Percentiles rank a stretch among this genome's conserved stretches.
phyloP scores from a whole-genome alignment of 2,797 vertebrate species.

The Sphenopsis melanotis region DNA sequence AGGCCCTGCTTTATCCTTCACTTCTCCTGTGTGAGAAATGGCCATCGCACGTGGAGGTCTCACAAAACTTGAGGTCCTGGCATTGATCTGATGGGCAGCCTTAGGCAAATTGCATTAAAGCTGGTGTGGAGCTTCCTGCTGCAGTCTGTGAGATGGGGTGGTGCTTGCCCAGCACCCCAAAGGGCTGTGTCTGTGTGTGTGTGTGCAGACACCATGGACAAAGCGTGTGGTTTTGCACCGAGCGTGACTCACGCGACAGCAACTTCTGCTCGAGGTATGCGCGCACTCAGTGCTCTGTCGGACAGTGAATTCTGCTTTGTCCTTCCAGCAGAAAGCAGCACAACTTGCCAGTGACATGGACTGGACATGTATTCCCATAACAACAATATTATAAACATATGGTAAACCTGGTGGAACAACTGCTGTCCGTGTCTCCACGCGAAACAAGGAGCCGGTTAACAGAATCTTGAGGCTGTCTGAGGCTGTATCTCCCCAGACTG shows the following conservation, averaged over 20 bases:
- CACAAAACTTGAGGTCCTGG: not conserved
- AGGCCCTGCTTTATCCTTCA: not conserved
- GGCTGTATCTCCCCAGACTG: constrained; percentile 41
- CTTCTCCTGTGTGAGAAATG: not conserved
- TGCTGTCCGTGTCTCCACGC: not conserved
- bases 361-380: constrained; percentile 31
- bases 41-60: rapidly evolving
- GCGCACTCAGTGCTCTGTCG: not conserved
- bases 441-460: constrained; percentile 5
- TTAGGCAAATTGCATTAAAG: not conserved
- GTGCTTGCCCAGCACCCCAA: not conserved
- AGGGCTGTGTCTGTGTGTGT: not conserved
- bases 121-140: not conserved
- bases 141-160: not conserved
- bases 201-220: not conserved
- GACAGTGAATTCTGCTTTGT: not conserved
- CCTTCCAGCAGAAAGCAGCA: constrained; percentile 1
- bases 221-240: not conserved
- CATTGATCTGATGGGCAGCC: not conserved
- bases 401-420: constrained; percentile 13
- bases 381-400: constrained; percentile 42
- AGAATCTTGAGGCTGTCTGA: not conserved
- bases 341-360: constrained; percentile 39
- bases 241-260: not conserved
- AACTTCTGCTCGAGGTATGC: not conserved